Conservation (phyloP, 2,113 vertebrate genomes). For the Furnarius figulus region DNA sequence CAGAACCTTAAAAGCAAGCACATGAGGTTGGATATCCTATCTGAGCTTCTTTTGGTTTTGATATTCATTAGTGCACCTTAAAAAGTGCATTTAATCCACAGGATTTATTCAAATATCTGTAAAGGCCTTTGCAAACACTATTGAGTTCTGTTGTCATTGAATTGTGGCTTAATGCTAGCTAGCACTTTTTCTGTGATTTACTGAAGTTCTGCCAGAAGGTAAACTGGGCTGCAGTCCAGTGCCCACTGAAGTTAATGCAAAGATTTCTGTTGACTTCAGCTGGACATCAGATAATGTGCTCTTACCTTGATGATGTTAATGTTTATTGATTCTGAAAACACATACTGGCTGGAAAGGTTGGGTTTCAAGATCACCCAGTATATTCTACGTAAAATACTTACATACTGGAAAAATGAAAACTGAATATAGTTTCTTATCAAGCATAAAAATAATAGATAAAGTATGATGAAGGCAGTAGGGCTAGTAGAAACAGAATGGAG, state of each 20-base stretch:
- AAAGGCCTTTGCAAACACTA: neutral
- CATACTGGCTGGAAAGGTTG: neutral
- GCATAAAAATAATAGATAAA: neutral
- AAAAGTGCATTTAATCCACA: neutral
- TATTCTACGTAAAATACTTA: neutral
- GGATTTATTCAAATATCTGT: neutral
- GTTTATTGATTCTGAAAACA: neutral
- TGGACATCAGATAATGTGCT: neutral
- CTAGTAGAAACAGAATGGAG: neutral
- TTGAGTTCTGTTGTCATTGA: neutral
- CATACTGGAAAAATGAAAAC: neutral
- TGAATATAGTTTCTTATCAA: neutral
- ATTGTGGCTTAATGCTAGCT: neutral
- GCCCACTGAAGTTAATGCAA: neutral
- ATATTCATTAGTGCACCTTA: neutral
- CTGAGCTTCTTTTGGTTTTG: neutral
- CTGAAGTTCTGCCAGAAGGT: neutral
- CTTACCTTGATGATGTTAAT: neutral
- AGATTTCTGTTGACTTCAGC: slow-evolving; percentile 2
- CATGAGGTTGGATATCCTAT: neutral
- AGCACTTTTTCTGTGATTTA: neutral
- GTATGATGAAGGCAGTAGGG: neutral
- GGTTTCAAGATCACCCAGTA: neutral
- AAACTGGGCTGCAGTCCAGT: neutral
- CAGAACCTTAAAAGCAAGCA: neutral